Evolutionary conservation across 2,888 invertebrate species (phyloP).

Genomic region (Torymus auratus): DNA sequence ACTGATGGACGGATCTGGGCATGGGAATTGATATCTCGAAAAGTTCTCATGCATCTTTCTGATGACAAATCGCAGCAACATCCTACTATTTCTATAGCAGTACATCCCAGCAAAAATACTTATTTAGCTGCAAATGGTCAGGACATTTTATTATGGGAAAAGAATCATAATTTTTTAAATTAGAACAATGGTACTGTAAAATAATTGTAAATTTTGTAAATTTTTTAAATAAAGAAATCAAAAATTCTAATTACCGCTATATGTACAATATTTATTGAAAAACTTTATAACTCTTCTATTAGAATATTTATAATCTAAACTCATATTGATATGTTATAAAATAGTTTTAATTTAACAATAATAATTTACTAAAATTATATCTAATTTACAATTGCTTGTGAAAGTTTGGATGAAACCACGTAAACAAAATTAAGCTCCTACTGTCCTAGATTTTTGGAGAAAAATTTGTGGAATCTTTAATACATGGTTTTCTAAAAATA

Average conservation of each 20-base stretch:
- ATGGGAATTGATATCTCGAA: constrained; percentile 92
- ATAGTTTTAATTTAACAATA: no score
- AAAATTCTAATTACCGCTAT: constrained; percentile 24
- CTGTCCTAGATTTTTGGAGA: no score
- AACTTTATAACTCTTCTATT: constrained; percentile 4
- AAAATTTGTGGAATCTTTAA: no score
- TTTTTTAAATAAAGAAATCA: constrained; percentile 26
- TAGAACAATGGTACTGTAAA: background rate
- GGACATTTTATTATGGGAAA: constrained; percentile 83
- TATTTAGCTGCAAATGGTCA: constrained; percentile 87
- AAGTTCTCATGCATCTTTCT: constrained; percentile 76
- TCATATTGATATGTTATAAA: no score
- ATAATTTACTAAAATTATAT: no score
- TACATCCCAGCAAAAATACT: constrained; percentile 87
- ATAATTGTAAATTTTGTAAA: constrained; percentile 42
- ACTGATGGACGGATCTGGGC: constrained; percentile 90
- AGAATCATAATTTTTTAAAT: constrained; percentile 33
- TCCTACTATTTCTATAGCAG: constrained; percentile 82
- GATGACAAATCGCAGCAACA: constrained; percentile 72
- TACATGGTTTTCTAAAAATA: no score
- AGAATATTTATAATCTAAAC: background rate
- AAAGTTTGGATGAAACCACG: no score
- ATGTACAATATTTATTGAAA: constrained; percentile 27
- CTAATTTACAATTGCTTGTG: no score
- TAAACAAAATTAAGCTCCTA: no score